Percentiles rank a stretch among this genome's conserved stretches.
phyloP scores from a whole-genome alignment of 1,140 invertebrate species.

The Cydia strobilella region DNA sequence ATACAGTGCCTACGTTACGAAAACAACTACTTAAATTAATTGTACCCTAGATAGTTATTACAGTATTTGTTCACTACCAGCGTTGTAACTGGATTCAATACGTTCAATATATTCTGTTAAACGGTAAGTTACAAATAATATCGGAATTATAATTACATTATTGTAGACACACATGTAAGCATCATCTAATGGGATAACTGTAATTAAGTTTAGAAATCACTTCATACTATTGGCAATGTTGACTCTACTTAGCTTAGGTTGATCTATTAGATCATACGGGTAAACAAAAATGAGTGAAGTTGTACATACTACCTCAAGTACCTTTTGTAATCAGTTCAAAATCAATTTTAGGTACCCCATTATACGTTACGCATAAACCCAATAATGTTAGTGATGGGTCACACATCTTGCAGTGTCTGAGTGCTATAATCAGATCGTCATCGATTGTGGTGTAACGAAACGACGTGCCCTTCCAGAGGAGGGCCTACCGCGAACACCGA shows the following conservation, averaged over 20 bases:
- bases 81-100: neutral
- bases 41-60: neutral
- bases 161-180: neutral
- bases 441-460: neutral
- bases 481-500: no score
- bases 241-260: neutral
- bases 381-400: neutral
- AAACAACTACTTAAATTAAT: neutral
- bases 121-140: neutral
- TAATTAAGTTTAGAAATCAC: neutral
- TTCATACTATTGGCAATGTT: neutral
- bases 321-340: no score
- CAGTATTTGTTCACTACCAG: neutral
- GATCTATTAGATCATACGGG: neutral
- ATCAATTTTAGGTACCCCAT: neutral
- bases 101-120: neutral
- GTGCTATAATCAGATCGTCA: neutral
- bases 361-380: neutral
- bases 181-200: neutral
- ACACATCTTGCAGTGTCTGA: neutral
- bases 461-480: neutral
- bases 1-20: constrained; percentile 33
- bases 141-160: neutral
- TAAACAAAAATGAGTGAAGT: constrained; percentile 12
- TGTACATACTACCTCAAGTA: no score